A percentile compares a stretch with the other conserved stretches of the same genome.
Conservation (phyloP, 2,797 vertebrate species). For the Muscicapa striata region DNA sequence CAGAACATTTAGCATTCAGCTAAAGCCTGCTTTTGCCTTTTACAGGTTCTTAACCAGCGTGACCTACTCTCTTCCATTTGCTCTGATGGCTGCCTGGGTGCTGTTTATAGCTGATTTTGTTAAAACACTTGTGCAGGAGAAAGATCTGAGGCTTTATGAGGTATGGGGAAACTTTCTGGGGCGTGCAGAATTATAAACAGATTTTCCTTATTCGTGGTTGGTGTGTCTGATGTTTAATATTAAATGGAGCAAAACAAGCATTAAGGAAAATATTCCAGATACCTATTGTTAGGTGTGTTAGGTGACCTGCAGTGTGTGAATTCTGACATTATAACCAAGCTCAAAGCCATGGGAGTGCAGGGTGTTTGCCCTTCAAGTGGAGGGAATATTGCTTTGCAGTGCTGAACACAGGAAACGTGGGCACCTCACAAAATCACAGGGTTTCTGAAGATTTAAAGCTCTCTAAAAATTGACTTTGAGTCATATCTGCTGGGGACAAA, state of each 20-base stretch:
- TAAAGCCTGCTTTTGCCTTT: conserved; percentile 55
- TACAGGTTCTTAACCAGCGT: conserved; percentile 93
- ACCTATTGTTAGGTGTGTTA: not conserved
- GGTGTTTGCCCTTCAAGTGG: not conserved
- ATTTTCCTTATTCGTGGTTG: conserved; percentile 17
- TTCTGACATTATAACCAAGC: not conserved
- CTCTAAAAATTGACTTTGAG: conserved; percentile 26
- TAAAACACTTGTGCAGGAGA: conserved; percentile 95
- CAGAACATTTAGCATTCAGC: not conserved
- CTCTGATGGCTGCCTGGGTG: conserved; percentile 95
- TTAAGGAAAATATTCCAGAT: conserved; percentile 9
- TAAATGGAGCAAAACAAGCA: conserved; percentile 10
- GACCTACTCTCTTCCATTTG: conserved; percentile 90
- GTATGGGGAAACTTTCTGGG: conserved; percentile 72
- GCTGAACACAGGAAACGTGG: not conserved
- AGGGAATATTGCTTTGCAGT: not conserved
- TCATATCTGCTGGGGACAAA: not conserved
- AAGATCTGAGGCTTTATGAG: conserved; percentile 96
- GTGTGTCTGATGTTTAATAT: not conserved
- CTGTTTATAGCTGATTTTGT: conserved; percentile 95
- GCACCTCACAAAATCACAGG: not conserved
- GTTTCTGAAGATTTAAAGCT: conserved; percentile 25
- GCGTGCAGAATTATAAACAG: conserved; percentile 30
- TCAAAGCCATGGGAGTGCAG: not conserved
- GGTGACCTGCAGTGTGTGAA: not conserved